phyloP scores from a whole-genome alignment of 2,888 invertebrate genomes.

The Cosmia trapezina region DNA sequence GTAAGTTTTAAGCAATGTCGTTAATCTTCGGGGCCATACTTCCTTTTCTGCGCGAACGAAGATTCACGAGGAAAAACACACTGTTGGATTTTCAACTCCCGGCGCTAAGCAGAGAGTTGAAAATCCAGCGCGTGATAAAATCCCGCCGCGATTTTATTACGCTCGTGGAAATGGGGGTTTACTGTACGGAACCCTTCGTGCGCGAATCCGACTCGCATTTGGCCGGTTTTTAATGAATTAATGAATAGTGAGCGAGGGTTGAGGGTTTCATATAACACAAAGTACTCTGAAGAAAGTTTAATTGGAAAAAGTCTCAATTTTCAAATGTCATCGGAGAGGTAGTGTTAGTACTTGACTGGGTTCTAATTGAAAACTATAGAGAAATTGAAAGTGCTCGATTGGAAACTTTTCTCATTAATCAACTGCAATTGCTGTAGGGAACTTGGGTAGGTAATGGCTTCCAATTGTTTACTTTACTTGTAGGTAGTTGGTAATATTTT shows the following conservation, averaged over 20 bases:
- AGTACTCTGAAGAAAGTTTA: slow-evolving; percentile 27
- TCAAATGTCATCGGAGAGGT: slow-evolving; percentile 14
- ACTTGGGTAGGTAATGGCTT: background rate
- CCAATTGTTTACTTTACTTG: background rate
- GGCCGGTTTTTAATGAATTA: background rate
- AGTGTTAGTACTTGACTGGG: slow-evolving; percentile 15
- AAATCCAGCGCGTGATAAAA: too few relatives aligned
- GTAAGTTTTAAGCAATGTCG: too few relatives aligned
- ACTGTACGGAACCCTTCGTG: too few relatives aligned
- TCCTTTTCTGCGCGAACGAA: too few relatives aligned
- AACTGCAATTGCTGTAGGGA: slow-evolving; percentile 19
- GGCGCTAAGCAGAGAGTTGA: too few relatives aligned
- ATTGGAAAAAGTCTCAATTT: slow-evolving; percentile 17
- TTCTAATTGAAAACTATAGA: slow-evolving; percentile 25
- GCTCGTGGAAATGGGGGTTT: too few relatives aligned
- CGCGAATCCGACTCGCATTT: too few relatives aligned
- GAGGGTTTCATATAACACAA: slow-evolving; percentile 16
- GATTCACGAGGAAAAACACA: too few relatives aligned
- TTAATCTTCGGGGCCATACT: too few relatives aligned
- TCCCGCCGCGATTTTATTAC: too few relatives aligned
- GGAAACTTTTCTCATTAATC: slow-evolving; percentile 46
- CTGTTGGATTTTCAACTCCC: too few relatives aligned
- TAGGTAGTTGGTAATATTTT: too few relatives aligned
- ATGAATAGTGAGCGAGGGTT: slow-evolving; percentile 12
- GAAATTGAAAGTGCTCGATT: slow-evolving; percentile 25